A percentile compares a stretch with the other conserved stretches of the same genome.
These are phyloP conservation scores for Hemicordylus capensis DNA, from an alignment of 2,113 vertebrate species.

Conservation along the genomic window DNA sequence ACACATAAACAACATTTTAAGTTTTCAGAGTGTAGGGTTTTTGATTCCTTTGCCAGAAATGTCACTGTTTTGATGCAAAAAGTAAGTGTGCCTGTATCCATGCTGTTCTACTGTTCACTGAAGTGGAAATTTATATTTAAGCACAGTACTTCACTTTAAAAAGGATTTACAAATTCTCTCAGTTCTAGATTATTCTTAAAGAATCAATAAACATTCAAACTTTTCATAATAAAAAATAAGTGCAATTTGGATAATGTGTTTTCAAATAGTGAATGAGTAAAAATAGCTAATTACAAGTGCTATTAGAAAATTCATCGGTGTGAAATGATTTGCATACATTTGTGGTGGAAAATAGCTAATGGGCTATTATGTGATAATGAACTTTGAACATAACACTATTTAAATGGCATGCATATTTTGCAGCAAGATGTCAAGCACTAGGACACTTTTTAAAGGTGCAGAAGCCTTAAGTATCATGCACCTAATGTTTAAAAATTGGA, in stretches of 20 bases:
- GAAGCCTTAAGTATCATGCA: neutral
- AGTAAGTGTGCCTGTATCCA: too few species aligned
- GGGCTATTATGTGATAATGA: neutral
- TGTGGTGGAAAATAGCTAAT: neutral
- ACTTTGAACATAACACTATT: neutral
- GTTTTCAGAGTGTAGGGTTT: neutral
- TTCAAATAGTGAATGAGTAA: neutral
- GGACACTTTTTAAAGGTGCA: neutral
- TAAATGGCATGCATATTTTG: neutral
- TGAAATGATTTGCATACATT: neutral
- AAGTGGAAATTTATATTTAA: neutral
- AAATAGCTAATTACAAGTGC: neutral
- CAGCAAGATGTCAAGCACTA: neutral
- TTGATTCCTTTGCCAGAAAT: neutral
- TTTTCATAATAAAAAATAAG: neutral
- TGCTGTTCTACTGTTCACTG: neutral
- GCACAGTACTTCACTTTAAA: neutral
- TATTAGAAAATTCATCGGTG: neutral
- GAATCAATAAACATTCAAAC: neutral
- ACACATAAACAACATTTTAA: neutral
- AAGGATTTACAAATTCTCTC: neutral
- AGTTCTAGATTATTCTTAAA: neutral
- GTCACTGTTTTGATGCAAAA: neutral
- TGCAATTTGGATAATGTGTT: neutral
- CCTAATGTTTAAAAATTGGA: neutral